Base-by-base conservation (phyloP, 1,140 invertebrate genomes). In the Cydia pomonella region DNA sequence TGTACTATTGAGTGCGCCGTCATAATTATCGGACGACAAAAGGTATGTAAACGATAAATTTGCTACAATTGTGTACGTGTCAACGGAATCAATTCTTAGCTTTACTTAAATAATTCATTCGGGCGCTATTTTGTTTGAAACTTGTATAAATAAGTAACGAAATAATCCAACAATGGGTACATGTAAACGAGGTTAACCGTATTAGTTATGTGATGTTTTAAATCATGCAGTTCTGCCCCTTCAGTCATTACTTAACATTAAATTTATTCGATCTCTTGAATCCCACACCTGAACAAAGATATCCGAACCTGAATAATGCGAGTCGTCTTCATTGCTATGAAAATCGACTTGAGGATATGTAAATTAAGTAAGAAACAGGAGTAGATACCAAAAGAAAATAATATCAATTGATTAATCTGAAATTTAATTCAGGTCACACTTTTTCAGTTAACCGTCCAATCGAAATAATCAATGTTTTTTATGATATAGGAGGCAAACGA, bases 11-110 rank as follows among this genome's bases (percentile, higher is more conserved):
- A 77, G 50, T 66, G 59, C 71, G 27, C n/a, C n/a, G 29, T 77
- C 53, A 77, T 86, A 86, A 90, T 89, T 87, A 86, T 75, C 63
- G 69, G 13, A 66, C 74, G 73, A 84, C 82, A 87, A 89, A 82
- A 74, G 76, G 77, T 76, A 71, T 27, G 76, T 74, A 76, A 23
- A 76, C 79, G 72, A 86, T 86, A 86, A 88, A 86, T 88, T 84
- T 74, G 76, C 77, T 50, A 75, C 76, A 82, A 72, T 77, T 81
- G 77, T 80, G 77, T 76, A 87, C 86, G 84, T 89, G 87, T 85
- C 79, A 81, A 85, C 80, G 80, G 76, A 83, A 79, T 81, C 85
- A 83, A 84, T 80, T 80, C 78, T 41, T 62, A 59, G 84, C 84
- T 86, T 88, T 84, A 59, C 18, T 33, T 7, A 18, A 69, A 33